Percentiles rank a stretch among this genome's conserved stretches.
phyloP scores from a whole-genome alignment of 2,113 vertebrate species.

The Sprattus sprattus region DNA sequence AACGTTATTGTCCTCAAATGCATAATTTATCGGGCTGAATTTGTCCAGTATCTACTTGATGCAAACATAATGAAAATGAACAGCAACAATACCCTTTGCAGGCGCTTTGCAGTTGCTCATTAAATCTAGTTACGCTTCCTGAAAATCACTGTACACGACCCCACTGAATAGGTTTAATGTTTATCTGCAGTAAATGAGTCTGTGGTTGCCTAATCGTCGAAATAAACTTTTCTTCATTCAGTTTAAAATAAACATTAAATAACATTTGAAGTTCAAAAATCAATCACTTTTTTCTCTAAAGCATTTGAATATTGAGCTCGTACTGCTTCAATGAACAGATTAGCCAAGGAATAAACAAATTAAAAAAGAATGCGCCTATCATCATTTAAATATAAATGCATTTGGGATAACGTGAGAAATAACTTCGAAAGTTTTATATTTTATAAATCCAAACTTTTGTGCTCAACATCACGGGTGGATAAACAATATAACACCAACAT shows the following conservation, averaged over 20 bases:
- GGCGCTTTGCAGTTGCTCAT: background rate
- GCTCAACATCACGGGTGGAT: no score
- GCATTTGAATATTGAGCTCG: no score
- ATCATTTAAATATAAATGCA: no score
- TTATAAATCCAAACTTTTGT: no score
- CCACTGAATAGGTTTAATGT: background rate
- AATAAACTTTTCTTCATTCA: background rate
- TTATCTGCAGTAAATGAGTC: background rate
- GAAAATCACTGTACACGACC: background rate
- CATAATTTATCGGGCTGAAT: conserved; percentile 3
- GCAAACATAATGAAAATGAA: background rate
- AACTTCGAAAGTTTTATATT: no score
- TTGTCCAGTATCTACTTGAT: background rate
- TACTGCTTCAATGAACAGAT: no score
- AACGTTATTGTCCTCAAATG: background rate
- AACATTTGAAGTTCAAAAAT: background rate
- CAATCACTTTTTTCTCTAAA: background rate
- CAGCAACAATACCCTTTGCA: background rate
- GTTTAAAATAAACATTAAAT: background rate
- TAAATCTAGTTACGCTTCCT: background rate
- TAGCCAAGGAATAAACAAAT: no score
- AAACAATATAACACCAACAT: no score
- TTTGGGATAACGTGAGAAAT: no score
- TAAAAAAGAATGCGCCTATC: no score
- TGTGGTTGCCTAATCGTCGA: background rate